phyloP scores from a whole-genome alignment of 2,113 vertebrate species.

The Calyptomena viridis region DNA sequence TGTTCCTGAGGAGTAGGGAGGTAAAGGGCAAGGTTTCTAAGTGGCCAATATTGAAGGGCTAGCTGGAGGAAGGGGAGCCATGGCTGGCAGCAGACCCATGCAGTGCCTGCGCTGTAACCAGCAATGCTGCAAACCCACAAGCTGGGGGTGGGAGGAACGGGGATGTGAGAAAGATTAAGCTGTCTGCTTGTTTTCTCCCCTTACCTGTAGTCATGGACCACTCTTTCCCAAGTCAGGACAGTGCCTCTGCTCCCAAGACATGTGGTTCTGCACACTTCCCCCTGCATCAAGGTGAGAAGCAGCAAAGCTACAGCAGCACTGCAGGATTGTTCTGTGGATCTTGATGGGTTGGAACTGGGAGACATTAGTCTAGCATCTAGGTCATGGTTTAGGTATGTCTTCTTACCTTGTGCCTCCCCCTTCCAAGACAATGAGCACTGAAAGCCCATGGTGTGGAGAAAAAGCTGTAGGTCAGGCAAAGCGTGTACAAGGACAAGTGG shows the following conservation, averaged over 20 bases:
- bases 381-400: background rate
- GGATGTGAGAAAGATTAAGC: background rate
- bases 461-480: background rate
- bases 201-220: background rate
- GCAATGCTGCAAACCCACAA: fast-evolving
- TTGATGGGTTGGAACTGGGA: background rate
- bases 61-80: background rate
- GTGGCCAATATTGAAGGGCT: background rate
- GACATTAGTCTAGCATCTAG: background rate
- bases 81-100: background rate
- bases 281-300: fast-evolving
- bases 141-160: background rate
- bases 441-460: background rate
- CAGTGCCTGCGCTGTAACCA: background rate
- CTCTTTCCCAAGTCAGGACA: background rate
- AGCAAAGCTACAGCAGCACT: background rate
- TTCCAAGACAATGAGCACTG: fast-evolving
- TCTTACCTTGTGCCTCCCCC: fast-evolving
- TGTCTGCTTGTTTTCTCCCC: fast-evolving
- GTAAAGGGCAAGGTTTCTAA: background rate
- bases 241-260: background rate
- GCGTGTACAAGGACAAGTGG: background rate
- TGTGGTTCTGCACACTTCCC: background rate
- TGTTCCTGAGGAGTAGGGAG: fast-evolving
- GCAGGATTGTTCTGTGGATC: background rate